phyloP scores from a whole-genome alignment of 2,113 vertebrate species.

The Trachemys scripta region DNA sequence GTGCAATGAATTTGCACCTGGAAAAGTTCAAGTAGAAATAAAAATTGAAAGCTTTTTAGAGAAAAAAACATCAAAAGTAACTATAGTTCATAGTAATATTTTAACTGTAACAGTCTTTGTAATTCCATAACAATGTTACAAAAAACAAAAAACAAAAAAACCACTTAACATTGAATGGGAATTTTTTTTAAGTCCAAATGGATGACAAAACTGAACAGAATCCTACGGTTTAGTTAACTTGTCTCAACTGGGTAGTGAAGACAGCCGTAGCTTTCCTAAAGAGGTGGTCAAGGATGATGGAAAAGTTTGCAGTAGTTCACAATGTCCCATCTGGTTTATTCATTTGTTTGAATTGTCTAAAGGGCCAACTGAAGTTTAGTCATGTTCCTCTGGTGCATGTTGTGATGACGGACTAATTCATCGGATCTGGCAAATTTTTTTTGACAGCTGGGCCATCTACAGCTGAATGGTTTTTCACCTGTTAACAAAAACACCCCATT shows the following conservation, averaged over 20 bases:
- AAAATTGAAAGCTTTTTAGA: not conserved
- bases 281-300: constrained; percentile 63
- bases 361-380: constrained; percentile 94
- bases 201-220: constrained; percentile 58
- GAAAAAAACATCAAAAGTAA: not conserved
- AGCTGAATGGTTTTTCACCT: constrained; percentile 99
- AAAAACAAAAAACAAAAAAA: constrained; percentile 5
- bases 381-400: constrained; percentile 99
- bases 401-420: constrained; percentile 98
- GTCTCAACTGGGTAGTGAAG: constrained; percentile 55
- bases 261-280: constrained; percentile 60
- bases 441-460: constrained; percentile 98
- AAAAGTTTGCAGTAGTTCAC: constrained; percentile 67
- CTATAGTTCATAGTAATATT: not conserved
- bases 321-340: constrained; percentile 61
- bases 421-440: constrained; percentile 99
- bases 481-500: constrained; percentile 78
- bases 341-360: constrained; percentile 79
- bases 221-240: constrained; percentile 64
- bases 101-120: not conserved
- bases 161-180: constrained; percentile 5
- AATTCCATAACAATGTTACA: constrained; percentile 38
- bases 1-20: constrained; percentile 54
- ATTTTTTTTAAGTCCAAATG: constrained; percentile 14
- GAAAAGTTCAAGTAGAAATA: constrained; percentile 45